Evolutionary conservation across 2,888 invertebrate genomes (phyloP), one percentile per base, ranked within the genome.

Genomic region (Polydrusus cervinus): DNA sequence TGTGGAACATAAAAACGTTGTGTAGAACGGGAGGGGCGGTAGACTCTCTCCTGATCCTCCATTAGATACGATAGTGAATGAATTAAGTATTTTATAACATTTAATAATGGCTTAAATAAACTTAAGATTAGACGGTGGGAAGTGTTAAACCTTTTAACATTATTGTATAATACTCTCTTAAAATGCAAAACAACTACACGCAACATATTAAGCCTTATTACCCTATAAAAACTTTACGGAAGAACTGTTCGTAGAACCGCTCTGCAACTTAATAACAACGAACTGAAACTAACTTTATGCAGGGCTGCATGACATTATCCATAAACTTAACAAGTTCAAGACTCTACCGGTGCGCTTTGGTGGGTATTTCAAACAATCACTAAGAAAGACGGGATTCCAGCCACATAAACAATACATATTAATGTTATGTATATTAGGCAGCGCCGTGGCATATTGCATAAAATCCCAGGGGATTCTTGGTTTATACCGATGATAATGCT

Each of bases 341-440:
- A 69, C 61, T 70, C 62, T 62, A 70, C 70, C 53, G 53, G 70
- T 70, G 70, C 53, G 62, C 38, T 53, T 51, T 25, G 38, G 45
- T 51, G 55, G 40, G 45, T 57, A 65, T 71, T 71, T 65, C 57
- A 64, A 65, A 71, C 71, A 71, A 71, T 71, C 71, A 64, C 18
- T 71, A 20, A 18, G 43, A 71, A 43, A 64, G 71, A 71, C 61
- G 73, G 45, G 61, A 57, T 45, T 60, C 68, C 66, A 57, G 55
- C 53, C 34, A 61, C 71, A 65, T 71, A 75, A 71, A 71, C 71
- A 75, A 75, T 75, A 71, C 71, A 75, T 75, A 75, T 75, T 75
- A 75, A 75, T 75, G 61, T 10, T 71, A 75, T 75, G 75, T 51
- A 75, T 65, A 71, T 71, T 65, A 70, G 8, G 53, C 25, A 53